Base-by-base conservation (phyloP, 2,888 invertebrate genomes). In the Tridacna gigas region DNA sequence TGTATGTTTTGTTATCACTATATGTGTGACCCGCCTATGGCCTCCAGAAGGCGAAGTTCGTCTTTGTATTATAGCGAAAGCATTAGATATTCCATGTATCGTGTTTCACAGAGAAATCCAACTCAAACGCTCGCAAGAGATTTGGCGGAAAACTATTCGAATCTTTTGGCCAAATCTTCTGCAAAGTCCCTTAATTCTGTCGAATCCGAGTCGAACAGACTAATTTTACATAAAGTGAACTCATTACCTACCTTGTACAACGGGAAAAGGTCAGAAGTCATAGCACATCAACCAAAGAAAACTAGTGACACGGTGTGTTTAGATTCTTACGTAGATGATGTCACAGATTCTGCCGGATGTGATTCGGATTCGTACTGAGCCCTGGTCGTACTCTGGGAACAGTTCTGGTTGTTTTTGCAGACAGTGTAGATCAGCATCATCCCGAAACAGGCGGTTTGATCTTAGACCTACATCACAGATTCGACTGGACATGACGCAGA, bases 1-100 rank as follows among this genome's bases (percentile, higher is more conserved):
- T 90, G 89, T 77, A 74, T 74, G 13, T 90, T 91, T 73, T 91
- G 91, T 74, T 89, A 84, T 76, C 88, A 90, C 65, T 91, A 90
- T 83, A 60, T 91, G 80, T 91, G 90, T 81, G 90, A 91, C 74
- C 89, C 90, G 1, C 90, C 90, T 4, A 78, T 78, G 37, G 69
- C 47, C n/a, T 11, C 56, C 2, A 18, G 47, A 28, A 56, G 77
- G 26, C 47, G 71, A 15, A 48, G 51, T 25, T 71, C 71, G 18
- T 71, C 71, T 22, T 26, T 71, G 13, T 26, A 51, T 51, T 51
- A 71, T 22, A 71, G 47, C 20, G 71, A 71, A 51, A 71, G 71
- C 51, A 51, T 71, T 51, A n/a, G 51, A 18, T 71, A 71, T 71
- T 15, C 71, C 25, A 71, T 71, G 71, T 71, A 51, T 13, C 71